These are phyloP conservation scores for Lutjanus campechanus DNA, from an alignment of 2,797 vertebrate species.

Conservation along the genomic window DNA sequence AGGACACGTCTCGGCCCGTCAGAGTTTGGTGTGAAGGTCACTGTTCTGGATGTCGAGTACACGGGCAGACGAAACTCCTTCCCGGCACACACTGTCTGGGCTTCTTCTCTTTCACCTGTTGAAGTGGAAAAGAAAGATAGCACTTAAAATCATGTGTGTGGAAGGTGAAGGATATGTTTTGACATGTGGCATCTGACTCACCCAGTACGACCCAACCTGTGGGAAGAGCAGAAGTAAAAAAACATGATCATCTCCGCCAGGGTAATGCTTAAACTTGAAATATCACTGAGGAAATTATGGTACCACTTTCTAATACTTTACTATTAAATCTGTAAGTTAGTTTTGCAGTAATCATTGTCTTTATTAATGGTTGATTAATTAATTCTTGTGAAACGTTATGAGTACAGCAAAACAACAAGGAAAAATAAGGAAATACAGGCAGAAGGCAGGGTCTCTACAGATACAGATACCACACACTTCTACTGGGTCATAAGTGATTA, in stretches of 20 bases:
- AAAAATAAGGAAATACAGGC: too few species aligned
- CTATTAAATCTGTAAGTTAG: not conserved
- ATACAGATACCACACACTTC: too few species aligned
- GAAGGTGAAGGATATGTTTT: not conserved
- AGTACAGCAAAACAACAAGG: too few species aligned
- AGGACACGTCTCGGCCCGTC: conserved; percentile 67
- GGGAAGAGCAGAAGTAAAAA: conserved; percentile 15
- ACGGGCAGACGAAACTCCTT: conserved; percentile 81
- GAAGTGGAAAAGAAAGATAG: not conserved
- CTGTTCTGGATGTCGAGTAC: conserved; percentile 75
- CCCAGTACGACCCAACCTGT: conserved; percentile 67
- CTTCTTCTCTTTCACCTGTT: conserved; percentile 76
- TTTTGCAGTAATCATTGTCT: too few species aligned
- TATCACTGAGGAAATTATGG: not conserved
- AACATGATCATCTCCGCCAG: not conserved
- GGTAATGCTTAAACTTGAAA: not conserved
- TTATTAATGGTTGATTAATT: too few species aligned
- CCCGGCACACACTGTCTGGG: conserved; percentile 74
- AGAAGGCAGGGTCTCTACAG: too few species aligned
- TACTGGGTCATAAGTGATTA: too few species aligned
- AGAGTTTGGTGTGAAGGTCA: conserved; percentile 74
- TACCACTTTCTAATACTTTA: not conserved
- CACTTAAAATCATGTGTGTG: not conserved
- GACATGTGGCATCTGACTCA: conserved; percentile 49
- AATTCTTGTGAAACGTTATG: too few species aligned